These are phyloP conservation scores for Synergus itoensis DNA, from an alignment of 2,888 invertebrate genomes.

Conservation along the genomic window DNA sequence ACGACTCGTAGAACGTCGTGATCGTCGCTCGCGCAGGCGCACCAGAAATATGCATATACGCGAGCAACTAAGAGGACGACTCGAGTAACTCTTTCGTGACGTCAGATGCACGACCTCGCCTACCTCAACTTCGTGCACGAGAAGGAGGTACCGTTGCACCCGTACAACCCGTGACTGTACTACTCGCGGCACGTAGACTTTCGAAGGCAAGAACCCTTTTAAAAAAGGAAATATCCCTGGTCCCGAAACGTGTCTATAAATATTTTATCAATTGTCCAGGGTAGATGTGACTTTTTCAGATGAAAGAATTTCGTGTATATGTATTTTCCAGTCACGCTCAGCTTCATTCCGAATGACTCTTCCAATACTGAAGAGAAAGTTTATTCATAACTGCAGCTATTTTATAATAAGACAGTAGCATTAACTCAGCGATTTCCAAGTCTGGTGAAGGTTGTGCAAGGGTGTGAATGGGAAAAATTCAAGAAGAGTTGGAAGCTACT, in stretches of 20 bases:
- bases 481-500: background rate
- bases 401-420: background rate
- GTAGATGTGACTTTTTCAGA: background rate
- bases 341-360: background rate
- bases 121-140: slow-evolving; percentile 73
- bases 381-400: slow-evolving; percentile 40
- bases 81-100: slow-evolving; percentile 52
- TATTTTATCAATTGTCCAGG: background rate
- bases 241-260: background rate
- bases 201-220: background rate
- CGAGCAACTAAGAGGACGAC: slow-evolving; percentile 46
- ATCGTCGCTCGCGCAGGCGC: slow-evolving; percentile 48
- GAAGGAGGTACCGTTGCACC: slow-evolving; percentile 67
- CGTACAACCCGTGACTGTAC: slow-evolving; percentile 44
- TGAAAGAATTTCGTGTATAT: slow-evolving; percentile 44
- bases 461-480: background rate
- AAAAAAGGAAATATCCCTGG: background rate
- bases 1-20: slow-evolving; percentile 56
- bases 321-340: slow-evolving; percentile 46
- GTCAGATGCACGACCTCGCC: slow-evolving; percentile 73
- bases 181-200: background rate
- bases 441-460: background rate
- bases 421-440: background rate
- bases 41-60: slow-evolving; percentile 40
- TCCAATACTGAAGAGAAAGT: slow-evolving; percentile 19